These are phyloP conservation scores for Siniperca knerii DNA, from an alignment of 2,113 vertebrate genomes.

Conservation along the genomic window DNA sequence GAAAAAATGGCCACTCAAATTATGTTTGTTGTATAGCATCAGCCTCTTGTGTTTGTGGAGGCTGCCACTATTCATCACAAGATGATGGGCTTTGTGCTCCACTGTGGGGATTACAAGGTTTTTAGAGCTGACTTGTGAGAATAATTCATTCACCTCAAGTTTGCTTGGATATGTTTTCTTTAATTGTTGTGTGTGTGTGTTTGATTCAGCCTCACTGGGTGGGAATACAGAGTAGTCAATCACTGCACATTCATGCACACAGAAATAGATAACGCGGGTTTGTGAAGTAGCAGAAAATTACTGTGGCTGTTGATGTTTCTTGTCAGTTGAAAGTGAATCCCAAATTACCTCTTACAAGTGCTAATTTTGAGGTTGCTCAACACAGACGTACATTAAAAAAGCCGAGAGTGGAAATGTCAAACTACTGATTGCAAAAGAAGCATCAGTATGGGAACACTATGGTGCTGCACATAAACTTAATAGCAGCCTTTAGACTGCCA, in stretches of 20 bases:
- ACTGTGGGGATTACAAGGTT: constrained; percentile 50
- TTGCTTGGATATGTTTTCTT: constrained; percentile 48
- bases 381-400: constrained; percentile 21
- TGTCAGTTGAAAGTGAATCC: constrained; percentile 51
- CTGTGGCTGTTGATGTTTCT: constrained; percentile 36
- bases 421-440: not conserved
- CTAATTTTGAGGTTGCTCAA: constrained; percentile 34
- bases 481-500: constrained; percentile 11
- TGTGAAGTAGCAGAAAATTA: constrained; percentile 56
- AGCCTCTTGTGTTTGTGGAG: constrained; percentile 46
- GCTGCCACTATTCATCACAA: constrained; percentile 51
- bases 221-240: constrained; percentile 35
- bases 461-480: not conserved
- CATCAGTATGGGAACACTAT: not conserved
- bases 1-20: constrained; percentile 55
- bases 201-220: constrained; percentile 38
- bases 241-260: constrained; percentile 40
- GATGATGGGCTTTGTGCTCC: constrained; percentile 50
- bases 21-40: constrained; percentile 38
- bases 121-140: constrained; percentile 41
- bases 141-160: constrained; percentile 57
- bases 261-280: constrained; percentile 1
- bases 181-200: constrained; percentile 32
- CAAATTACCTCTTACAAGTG: constrained; percentile 46
- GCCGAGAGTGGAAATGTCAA: constrained; percentile 24